Conservation (phyloP, 2,888 invertebrate genomes). For the Diaphora mendica region DNA sequence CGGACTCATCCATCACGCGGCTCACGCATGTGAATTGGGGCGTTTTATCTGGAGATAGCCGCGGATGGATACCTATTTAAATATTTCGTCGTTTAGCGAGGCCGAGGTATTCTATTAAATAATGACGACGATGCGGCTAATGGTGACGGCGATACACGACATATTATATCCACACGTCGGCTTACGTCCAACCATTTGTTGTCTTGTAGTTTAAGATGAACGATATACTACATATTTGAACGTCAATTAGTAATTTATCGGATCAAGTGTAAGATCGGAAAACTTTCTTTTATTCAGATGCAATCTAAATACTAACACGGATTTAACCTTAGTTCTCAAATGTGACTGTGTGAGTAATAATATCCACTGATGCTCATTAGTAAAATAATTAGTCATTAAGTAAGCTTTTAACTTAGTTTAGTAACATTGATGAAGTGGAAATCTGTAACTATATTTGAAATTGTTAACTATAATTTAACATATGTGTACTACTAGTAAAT, state of each 20-base stretch:
- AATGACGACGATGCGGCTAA: slow-evolving; percentile 61
- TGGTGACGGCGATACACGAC: slow-evolving; percentile 52
- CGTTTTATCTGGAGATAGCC: slow-evolving; percentile 86
- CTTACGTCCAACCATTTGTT: not conserved
- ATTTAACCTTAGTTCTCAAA: not conserved
- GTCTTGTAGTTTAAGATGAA: not conserved
- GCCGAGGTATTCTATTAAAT: slow-evolving; percentile 48
- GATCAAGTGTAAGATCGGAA: not conserved
- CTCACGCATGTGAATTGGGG: slow-evolving; percentile 86
- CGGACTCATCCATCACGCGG: slow-evolving; percentile 84
- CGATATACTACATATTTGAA: not conserved
- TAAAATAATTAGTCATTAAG: not conserved
- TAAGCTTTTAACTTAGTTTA: not conserved
- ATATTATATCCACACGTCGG: not conserved
- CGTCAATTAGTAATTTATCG: not conserved
- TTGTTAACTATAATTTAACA: not conserved
- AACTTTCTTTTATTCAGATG: not conserved
- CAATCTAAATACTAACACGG: not conserved
- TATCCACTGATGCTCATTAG: not conserved
- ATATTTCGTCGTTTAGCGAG: slow-evolving; percentile 82
- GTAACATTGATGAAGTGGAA: not conserved
- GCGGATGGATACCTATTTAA: slow-evolving; percentile 82
- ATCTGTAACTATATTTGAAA: not conserved
- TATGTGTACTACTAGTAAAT: not conserved
- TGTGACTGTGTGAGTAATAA: not conserved